Evolutionary conservation across 92 coral and sea anemone genomes (phyloP), one percentile per base, ranked within the genome.

Genomic region (Blastomussa wellsi): DNA sequence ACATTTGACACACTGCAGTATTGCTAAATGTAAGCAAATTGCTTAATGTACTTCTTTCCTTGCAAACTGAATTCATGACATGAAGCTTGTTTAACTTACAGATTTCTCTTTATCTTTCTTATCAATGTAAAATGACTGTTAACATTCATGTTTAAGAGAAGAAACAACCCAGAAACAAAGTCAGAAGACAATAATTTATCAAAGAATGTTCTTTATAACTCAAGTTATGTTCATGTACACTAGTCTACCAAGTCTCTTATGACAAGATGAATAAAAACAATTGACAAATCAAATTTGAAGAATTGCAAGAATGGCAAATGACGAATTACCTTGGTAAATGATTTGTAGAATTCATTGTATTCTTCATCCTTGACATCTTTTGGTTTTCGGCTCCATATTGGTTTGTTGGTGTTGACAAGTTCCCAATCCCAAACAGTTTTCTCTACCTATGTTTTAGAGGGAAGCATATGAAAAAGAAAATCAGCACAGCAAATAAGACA

Each of bases 401-500:
- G 99, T 77, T 94, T 97, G 88, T 93, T 97, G 82, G 95, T 90
- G 81, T 97, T 97, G 71, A 97, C 84, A 37, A 95, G 97, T 87
- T 97, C 99, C 99, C 99, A 97, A 89, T 97, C 99, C 99, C 99
- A 97, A 15, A 81, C 77, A 0, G 99, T 97, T 92, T 97, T 97
- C 89, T 97, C 99, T 66, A 97, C 99, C 99, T 95, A 44, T n/a
- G n/a, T n/a, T n/a, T n/a, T n/a, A n/a, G 19, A 79, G 1, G 3
- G 5, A 78, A 32, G 32, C 44, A 24, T 37, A 76, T 41, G 19
- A 36, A 28, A n/a, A 15, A 14, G 28, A 33, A 38, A 51, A 26
- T 41, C 70, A 79, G 35, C n/a, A 31, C n/a, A 70, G 20, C 10
- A 3, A 70, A 20, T 48, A 70, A 37, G 42, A 33, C 12, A 22